Percentiles rank a stretch among this genome's conserved stretches.
Evolutionary conservation across 2,113 vertebrate genomes (phyloP).

Genomic region (Trogon melanurus): DNA sequence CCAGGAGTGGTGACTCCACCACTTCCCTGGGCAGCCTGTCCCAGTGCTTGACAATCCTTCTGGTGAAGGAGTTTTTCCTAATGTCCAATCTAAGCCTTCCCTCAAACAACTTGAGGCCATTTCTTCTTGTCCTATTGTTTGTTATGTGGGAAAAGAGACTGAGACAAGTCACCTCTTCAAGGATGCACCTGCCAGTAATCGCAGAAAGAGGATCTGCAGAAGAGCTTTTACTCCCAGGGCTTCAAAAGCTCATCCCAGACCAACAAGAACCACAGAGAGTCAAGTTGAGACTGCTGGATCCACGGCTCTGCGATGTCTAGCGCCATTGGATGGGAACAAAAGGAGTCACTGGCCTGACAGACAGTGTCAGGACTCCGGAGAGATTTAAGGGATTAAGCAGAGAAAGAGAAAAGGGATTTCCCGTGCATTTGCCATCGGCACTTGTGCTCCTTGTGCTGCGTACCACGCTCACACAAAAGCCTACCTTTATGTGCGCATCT

Average conservation of each 20-base stretch:
- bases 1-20: no score
- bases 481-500: not conserved
- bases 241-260: not conserved
- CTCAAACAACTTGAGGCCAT: no score
- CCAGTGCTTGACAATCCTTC: no score
- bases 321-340: not conserved
- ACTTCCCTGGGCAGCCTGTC: no score
- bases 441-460: not conserved
- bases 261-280: not conserved
- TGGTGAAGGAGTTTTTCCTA: no score
- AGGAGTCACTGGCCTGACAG: not conserved
- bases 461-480: not conserved
- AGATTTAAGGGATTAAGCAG: not conserved
- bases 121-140: no score
- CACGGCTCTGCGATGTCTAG: not conserved
- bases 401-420: not conserved
- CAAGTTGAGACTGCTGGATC: not conserved
- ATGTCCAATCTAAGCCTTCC: no score
- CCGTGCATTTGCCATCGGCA: not conserved
- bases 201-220: not conserved
- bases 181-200: accelerated
- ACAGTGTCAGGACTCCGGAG: not conserved
- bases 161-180: not conserved
- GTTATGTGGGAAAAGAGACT: no score
- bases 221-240: not conserved